Base-by-base conservation (phyloP, 2,888 invertebrate genomes). In the Luffia ferchaultella region DNA sequence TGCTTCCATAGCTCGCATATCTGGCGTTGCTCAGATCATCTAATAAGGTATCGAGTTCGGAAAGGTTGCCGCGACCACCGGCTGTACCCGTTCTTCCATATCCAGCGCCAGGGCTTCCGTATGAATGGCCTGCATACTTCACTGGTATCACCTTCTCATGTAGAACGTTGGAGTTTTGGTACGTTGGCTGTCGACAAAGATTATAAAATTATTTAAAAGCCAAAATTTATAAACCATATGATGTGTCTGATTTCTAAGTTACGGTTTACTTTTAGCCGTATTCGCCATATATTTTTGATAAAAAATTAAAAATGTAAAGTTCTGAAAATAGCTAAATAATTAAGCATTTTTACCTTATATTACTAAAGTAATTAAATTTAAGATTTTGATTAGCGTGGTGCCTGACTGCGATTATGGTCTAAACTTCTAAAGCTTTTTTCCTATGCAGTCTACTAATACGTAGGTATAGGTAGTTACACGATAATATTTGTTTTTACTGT, bases 1-100 rank as follows among this genome's bases (percentile, higher is more conserved):
- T 61, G 55, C 76, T 79, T 49, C 80, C 77, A 1, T 63, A 69
- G 53, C 79, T 86, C 57, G 75, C 75, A 50, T 83, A 80, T 52
- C 83, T 86, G 1, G 92, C 92, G 68, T 90, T 92, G 83, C 96
- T 96, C 60, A 98, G 86, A 72, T 97, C 97, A 67, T 96, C 93
- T 51, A 98, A 86, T 49, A 98, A 85, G 16, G 92, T 93, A 73
- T 98, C 97, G 68, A 98, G 75, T 73, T 97, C 97, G 0, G 94
- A 93, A 45, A 97, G 85, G 74, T 96, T 94, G 59, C 90, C 93
- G 46, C 75, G 63, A 2, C 66, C 49, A 15, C 71, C 68, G 0
- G 60, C 57, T 2, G 78, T 75, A 12, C 30, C 30, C 30, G 12
- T 12, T 12, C 30, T 30, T 12, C 30, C 55, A 75, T 60, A 47